Conservation (phyloP, 2,113 vertebrate species). For the Turnix velox region DNA sequence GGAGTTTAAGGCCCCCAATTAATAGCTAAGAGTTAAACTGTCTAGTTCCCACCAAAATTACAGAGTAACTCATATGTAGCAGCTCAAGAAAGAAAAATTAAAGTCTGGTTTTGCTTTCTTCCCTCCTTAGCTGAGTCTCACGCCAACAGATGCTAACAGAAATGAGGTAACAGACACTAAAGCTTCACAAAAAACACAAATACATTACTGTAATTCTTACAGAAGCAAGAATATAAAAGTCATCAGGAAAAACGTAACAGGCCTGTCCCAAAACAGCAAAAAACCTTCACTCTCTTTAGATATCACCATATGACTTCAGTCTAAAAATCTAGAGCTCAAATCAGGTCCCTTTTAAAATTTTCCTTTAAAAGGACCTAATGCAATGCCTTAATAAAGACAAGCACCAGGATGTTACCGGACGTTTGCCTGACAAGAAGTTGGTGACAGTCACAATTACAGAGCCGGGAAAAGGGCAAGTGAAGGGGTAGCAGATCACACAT, state of each 20-base stretch:
- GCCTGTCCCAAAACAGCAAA: neutral
- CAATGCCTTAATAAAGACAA: too few relatives aligned
- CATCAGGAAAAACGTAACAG: neutral
- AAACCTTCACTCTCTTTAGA: neutral
- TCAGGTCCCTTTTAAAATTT: neutral
- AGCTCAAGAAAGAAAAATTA: neutral
- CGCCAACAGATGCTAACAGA: neutral
- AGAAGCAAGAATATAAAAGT: neutral
- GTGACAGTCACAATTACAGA: neutral
- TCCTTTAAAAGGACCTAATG: neutral
- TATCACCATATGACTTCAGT: neutral
- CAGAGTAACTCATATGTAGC: neutral
- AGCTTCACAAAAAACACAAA: neutral
- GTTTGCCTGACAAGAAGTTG: neutral
- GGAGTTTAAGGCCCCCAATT: neutral
- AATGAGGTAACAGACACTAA: neutral
- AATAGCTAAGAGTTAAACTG: neutral
- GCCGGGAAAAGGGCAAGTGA: neutral
- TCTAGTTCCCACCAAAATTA: neutral
- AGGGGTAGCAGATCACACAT: neutral
- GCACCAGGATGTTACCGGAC: accelerated
- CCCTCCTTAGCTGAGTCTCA: neutral
- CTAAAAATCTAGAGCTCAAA: neutral
- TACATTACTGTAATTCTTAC: neutral
- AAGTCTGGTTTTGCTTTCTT: neutral